Base-by-base conservation (phyloP, 2,888 invertebrate genomes). In the Aporophyla lueneburgensis region DNA sequence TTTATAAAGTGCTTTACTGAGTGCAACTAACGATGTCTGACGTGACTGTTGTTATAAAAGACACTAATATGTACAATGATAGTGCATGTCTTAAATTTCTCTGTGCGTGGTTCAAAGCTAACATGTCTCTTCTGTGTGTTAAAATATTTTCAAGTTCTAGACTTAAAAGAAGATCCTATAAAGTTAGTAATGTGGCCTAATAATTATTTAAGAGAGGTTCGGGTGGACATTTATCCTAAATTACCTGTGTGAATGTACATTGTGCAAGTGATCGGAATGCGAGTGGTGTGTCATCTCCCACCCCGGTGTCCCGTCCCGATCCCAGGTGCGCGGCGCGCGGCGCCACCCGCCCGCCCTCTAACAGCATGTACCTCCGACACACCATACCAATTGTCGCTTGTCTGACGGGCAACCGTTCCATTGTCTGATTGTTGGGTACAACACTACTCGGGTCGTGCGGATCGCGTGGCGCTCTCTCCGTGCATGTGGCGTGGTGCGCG, bases 331-430 rank as follows among this genome's bases (percentile, higher is more conserved):
- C 89, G 83, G 85, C 88, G 86, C 86, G 90, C 88, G 88, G 88
- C 91, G 92, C 93, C 91, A 93, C 94, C 95, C 94, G 94, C 94
- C 95, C 94, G 94, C 93, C 94, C 95, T 94, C 91, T 95, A 95
- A 96, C 96, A 96, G 95, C 96, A 95, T 96, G 97, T 96, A 95
- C 95, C 87, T 87, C 84, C 90, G 95, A 94, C 95, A 95, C 95
- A 92, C 94, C 94, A 95, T 95, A 95, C 96, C 94, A 96, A 96
- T 93, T 96, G 96, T 96, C 96, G 96, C 96, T 96, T 97, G 96
- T 97, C 97, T 97, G 97, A 97, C 97, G 96, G 97, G 96, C 96
- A 96, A 97, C 96, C 97, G 97, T 96, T 96, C 96, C 97, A 96
- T 97, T 97, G 96, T 96, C 91, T 97, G 97, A 97, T 96, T 97